Evolutionary conservation across 35 echinoderm and acorn worm genomes (phyloP), one percentile per base, ranked within the genome.

Genomic region (Stichopus chloronotus): DNA sequence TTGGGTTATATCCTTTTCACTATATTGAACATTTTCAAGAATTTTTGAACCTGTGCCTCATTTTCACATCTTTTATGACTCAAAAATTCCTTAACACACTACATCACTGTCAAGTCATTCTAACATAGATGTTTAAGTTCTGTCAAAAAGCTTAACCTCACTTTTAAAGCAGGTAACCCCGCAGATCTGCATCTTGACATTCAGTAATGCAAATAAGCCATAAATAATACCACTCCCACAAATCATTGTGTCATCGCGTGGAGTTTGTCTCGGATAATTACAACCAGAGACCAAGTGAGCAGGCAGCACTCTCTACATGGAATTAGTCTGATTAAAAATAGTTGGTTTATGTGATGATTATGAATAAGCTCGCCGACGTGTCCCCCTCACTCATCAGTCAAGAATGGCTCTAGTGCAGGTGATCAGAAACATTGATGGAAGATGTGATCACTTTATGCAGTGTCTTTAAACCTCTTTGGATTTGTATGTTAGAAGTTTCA

Each of bases 261-360:
- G 69, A 21, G 69, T 74, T 74, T 74, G 19, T 74, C 69, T 74
- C 19, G 69, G 69, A n/a, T 74, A 74, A 74, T 74, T 74, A 74
- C 17, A 74, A 74, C 22, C 17, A 21, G 17, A 74, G 22, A 74
- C 22, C 69, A 7, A 43, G 30, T 43, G 30, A 43, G 30, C 30
- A 43, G 19, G 17, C 69, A n/a, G 69, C 17, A 20, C n/a, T 74
- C 69, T 74, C 69, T 20, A 74, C 7, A 21, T n/a, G 69, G 69
- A 74, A 74, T 74, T 20, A 74, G 69, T 20, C 69, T 74, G 69
- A 74, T 74, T 74, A 16, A 21, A 74, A 74, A 74, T 20, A 21
- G 6, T 74, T 74, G 22, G 69, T 74, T 74, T 74, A 74, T 74
- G 69, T 74, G 69, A 74, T 19, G 69, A 74, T 74, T 74, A 74